Conservation (phyloP, 2,888 invertebrate species). For the Bugula neritina region DNA sequence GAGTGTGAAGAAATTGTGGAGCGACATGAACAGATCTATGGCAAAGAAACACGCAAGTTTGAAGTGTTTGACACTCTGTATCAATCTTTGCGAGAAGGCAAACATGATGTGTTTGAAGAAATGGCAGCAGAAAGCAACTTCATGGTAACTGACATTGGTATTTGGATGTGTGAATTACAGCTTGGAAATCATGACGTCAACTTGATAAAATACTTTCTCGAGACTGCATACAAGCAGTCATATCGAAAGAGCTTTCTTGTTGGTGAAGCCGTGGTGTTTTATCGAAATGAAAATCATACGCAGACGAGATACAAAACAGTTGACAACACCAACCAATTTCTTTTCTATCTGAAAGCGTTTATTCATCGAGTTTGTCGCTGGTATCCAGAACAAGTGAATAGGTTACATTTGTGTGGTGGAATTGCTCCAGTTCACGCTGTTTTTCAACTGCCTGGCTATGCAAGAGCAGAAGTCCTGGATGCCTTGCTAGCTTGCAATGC, state of each 20-base stretch:
- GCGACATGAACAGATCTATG: not conserved
- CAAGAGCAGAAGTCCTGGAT: too few species aligned
- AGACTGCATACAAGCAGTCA: not conserved
- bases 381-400: too few species aligned
- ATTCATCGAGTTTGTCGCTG: too few species aligned
- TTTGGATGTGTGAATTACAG: not conserved
- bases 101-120: not conserved
- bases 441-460: too few species aligned
- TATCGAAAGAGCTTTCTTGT: not conserved
- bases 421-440: too few species aligned
- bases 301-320: too few species aligned
- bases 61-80: not conserved
- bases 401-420: too few species aligned
- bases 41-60: not conserved
- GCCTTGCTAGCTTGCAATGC: too few species aligned
- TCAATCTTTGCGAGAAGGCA: not conserved
- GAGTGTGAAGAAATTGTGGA: not conserved
- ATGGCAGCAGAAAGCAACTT: not conserved
- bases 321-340: too few species aligned
- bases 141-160: not conserved
- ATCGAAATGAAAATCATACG: not conserved
- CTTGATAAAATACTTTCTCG: not conserved
- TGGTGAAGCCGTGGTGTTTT: not conserved
- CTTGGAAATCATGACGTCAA: not conserved
- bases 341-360: too few species aligned